Evolutionary conservation across 1,140 invertebrate genomes (phyloP), one percentile per base, ranked within the genome.

Genomic region (Heliconius nattereri): DNA sequence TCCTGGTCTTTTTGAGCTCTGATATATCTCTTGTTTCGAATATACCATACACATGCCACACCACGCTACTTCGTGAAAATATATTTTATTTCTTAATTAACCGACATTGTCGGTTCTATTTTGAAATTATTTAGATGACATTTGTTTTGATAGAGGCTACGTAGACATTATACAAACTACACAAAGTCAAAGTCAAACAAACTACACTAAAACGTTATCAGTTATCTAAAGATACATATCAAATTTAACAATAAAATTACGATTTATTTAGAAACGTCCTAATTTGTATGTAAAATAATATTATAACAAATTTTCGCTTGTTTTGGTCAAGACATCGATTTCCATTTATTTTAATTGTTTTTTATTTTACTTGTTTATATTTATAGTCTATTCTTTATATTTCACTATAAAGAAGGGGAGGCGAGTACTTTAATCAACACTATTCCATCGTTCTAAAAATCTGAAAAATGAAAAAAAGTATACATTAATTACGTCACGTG

Each of bases 171-270:
- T 66, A 29, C 60, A 66, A 26, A 66, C 11, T 5, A 66, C 29
- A 29, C 60, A 29, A 66, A 66, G 60, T 66, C n/a, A n/a, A n/a
- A n/a, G 60, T 66, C 60, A 66, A n/a, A n/a, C n/a, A n/a, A n/a
- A n/a, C n/a, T n/a, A n/a, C n/a, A n/a, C n/a, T 66, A 66, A 66
- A 26, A 66, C n/a, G 54, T 60, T 60, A 60, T 60, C 54, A 23
- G 54, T 60, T 60, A 60, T 66, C 26, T 66, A 66, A 16, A 66
- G 60, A 66, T 66, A 66, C 60, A 66, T 66, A 66, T 66, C 60
- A 66, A 66, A 66, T 66, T 29, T 66, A 66, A 29, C 29, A 66
- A 66, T 66, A 8, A 66, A 66, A n/a, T 66, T 66, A 66, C 29
- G 60, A 66, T 66, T 66, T 66, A 66, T 26, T 66, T 66, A 66